phyloP scores from a whole-genome alignment of 2,113 vertebrate genomes.

The Etia nguti region DNA sequence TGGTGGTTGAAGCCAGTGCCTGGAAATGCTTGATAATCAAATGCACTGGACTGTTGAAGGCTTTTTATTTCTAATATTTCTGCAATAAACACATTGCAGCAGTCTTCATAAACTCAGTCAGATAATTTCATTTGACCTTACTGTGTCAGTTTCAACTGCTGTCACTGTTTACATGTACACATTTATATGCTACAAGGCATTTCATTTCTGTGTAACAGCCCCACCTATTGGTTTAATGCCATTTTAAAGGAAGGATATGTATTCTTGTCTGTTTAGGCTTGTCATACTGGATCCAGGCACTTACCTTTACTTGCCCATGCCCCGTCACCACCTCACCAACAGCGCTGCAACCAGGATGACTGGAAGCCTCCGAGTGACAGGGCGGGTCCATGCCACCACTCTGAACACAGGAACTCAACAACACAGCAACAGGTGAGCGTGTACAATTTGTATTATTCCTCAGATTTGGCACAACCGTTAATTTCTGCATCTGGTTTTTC shows the following conservation, averaged over 20 bases:
- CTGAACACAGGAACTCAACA: conserved; percentile 75
- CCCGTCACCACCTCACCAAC: conserved; percentile 64
- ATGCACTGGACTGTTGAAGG: neutral
- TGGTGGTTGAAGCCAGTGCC: neutral
- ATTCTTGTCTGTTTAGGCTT: conserved; percentile 36
- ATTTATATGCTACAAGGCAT: neutral
- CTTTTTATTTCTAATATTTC: neutral
- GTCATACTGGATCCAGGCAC: conserved; percentile 63
- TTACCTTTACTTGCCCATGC: conserved; percentile 52
- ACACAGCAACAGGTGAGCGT: conserved; percentile 77
- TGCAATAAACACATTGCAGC: neutral
- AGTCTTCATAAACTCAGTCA: neutral
- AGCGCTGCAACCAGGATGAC: conserved; percentile 70
- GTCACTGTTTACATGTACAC: neutral
- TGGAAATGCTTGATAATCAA: neutral
- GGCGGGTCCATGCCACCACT: conserved; percentile 64
- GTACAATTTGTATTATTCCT: neutral
- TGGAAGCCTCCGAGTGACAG: conserved; percentile 74
- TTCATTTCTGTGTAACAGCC: neutral
- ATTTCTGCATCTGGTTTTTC: neutral
- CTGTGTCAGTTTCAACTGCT: neutral
- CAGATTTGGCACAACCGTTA: neutral
- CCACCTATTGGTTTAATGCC: conserved; percentile 27
- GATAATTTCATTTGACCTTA: neutral
- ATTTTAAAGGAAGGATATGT: neutral